phyloP scores from a whole-genome alignment of 2,113 vertebrate species.

The Elgaria multicarinata region DNA sequence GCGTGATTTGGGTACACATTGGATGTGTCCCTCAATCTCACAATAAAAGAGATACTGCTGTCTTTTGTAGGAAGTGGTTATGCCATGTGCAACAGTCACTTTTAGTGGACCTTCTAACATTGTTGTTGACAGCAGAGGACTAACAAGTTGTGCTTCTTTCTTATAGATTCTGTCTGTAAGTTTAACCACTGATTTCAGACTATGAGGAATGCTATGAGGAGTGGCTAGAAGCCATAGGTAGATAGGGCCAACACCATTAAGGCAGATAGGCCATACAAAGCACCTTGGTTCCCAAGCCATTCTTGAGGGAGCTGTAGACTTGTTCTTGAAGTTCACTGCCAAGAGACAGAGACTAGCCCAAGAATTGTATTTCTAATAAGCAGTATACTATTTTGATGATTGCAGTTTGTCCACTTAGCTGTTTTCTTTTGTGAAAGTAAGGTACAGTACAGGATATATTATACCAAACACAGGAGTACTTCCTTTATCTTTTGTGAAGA shows the following conservation, averaged over 20 bases:
- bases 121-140: not conserved
- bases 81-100: not conserved
- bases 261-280: not conserved
- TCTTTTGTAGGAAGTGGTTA: not conserved
- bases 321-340: not conserved
- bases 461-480: not conserved
- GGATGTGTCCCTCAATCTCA: not conserved
- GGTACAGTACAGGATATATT: not conserved
- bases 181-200: not conserved
- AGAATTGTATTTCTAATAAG: not conserved
- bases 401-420: not conserved
- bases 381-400: not conserved
- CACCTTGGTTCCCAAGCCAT: not conserved
- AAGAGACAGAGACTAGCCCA: not conserved
- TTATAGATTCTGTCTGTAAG: not conserved
- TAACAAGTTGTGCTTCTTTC: not conserved
- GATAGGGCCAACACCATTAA: not conserved
- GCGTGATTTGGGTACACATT: not conserved
- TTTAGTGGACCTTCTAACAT: not conserved
- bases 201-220: no score
- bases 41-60: not conserved
- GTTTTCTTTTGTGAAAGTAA: not conserved
- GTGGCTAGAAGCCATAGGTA: not conserved
- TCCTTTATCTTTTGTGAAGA: not conserved
- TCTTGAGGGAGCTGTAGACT: not conserved